Percentiles rank a stretch among this genome's conserved stretches.
These are phyloP conservation scores for Caenorhabditis macrosperma DNA, from an alignment of 2,888 invertebrate species.

Conservation along the genomic window DNA sequence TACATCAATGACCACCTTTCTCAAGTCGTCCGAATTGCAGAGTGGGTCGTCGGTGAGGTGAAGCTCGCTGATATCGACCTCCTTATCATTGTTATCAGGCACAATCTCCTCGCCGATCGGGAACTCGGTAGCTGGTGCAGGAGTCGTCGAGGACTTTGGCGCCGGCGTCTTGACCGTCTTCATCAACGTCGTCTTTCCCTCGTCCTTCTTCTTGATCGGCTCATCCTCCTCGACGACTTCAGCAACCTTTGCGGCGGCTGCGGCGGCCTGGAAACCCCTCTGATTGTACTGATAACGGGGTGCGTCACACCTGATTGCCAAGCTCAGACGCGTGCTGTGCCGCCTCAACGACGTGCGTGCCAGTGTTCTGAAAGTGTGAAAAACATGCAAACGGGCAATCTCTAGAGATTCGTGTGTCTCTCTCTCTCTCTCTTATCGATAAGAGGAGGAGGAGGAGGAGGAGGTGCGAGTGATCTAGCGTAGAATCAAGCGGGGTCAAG, in stretches of 20 bases:
- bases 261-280: slow-evolving; percentile 54
- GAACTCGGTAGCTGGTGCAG: slow-evolving; percentile 44
- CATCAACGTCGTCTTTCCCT: slow-evolving; percentile 41
- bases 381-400: slow-evolving; percentile 18
- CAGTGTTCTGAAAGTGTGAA: slow-evolving; percentile 50
- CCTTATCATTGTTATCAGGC: slow-evolving; percentile 60
- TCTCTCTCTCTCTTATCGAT: no score
- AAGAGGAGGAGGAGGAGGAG: background rate
- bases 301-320: slow-evolving; percentile 29
- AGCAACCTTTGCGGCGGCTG: slow-evolving; percentile 64
- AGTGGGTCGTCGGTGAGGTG: slow-evolving; percentile 78
- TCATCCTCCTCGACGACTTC: slow-evolving; percentile 65
- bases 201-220: slow-evolving; percentile 47
- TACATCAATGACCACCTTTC: slow-evolving; percentile 74
- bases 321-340: slow-evolving; percentile 41
- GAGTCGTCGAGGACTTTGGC: slow-evolving; percentile 10
- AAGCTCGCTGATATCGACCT: slow-evolving; percentile 70
- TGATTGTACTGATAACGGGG: slow-evolving; percentile 6
- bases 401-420: no score
- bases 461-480: slow-evolving; percentile 28
- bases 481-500: slow-evolving; percentile 11
- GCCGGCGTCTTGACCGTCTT: slow-evolving; percentile 33
- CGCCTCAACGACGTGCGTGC: slow-evolving; percentile 35
- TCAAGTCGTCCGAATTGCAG: slow-evolving; percentile 78
- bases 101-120: slow-evolving; percentile 59